A percentile compares a stretch with the other conserved stretches of the same genome.
phyloP scores from a whole-genome alignment of 2,113 vertebrate species.

The Tretioscincus oriximinensis region DNA sequence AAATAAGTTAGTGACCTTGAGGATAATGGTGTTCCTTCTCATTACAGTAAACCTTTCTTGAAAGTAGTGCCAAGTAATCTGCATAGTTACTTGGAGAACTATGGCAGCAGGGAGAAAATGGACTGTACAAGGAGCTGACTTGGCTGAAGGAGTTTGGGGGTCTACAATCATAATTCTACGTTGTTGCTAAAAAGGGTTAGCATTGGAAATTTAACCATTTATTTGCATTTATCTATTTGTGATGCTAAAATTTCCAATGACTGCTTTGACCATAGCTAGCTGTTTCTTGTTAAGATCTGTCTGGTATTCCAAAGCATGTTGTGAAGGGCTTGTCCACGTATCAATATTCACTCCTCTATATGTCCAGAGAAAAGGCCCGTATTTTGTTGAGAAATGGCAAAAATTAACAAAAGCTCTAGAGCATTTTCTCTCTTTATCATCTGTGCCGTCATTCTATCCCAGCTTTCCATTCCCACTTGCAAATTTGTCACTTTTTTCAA shows the following conservation, averaged over 20 bases:
- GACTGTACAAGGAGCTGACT: conserved; percentile 11
- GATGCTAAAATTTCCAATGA: no score
- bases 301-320: no score
- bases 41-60: neutral
- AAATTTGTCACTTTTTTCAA: neutral
- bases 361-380: neutral
- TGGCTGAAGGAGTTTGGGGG: neutral
- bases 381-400: neutral
- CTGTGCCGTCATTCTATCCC: neutral
- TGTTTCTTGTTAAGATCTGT: no score
- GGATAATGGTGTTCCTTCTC: neutral
- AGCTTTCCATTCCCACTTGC: neutral
- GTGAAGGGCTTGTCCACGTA: no score
- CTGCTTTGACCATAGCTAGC: no score
- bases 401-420: neutral
- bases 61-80: conserved; percentile 18
- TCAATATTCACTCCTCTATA: neutral
- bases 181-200: no score
- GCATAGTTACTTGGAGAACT: conserved; percentile 43
- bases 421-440: neutral
- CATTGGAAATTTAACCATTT: no score
- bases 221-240: no score
- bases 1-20: neutral
- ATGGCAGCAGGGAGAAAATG: neutral
- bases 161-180: no score